A percentile compares a stretch with the other conserved stretches of the same genome.
Conservation (phyloP, 2,797 vertebrate species). For the Vireo griseus region DNA sequence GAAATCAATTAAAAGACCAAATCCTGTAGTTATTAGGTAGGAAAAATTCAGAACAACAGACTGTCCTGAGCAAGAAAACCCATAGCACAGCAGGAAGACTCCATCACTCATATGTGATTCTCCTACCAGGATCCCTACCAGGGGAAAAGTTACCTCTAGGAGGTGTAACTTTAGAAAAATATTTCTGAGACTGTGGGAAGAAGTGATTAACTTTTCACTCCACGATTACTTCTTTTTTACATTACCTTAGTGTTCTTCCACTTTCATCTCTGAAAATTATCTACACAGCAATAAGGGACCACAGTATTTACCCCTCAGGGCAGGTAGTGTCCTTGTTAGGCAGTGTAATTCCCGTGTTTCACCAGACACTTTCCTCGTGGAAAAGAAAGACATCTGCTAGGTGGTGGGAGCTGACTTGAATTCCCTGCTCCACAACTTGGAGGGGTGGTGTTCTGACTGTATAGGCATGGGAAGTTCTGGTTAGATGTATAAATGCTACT, state of each 20-base stretch:
- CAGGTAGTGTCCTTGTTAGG: not conserved
- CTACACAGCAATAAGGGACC: slow-evolving; percentile 1
- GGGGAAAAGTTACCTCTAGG: not conserved
- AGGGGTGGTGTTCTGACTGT: not conserved
- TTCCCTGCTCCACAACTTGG: not conserved
- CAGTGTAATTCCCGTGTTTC: not conserved
- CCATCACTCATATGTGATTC: not conserved
- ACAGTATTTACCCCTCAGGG: slow-evolving; percentile 35
- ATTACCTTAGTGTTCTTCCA: not conserved
- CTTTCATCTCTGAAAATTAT: not conserved
- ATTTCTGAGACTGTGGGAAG: not conserved
- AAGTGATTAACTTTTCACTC: slow-evolving; percentile 20
- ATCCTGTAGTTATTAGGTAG: slow-evolving; percentile 3
- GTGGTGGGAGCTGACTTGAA: not conserved
- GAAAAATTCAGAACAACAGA: slow-evolving; percentile 20
- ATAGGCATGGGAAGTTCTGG: not conserved
- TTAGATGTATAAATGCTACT: not conserved
- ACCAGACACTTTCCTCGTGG: not conserved
- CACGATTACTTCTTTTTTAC: not conserved
- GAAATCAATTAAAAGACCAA: slow-evolving; percentile 56
- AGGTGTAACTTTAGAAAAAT: slow-evolving; percentile 19
- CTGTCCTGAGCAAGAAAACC: not conserved
- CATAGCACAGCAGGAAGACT: slow-evolving; percentile 27
- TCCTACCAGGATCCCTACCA: not conserved
- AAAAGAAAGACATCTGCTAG: not conserved